Conservation (phyloP, 2,113 vertebrate species). For the Emydura subglobosa region DNA sequence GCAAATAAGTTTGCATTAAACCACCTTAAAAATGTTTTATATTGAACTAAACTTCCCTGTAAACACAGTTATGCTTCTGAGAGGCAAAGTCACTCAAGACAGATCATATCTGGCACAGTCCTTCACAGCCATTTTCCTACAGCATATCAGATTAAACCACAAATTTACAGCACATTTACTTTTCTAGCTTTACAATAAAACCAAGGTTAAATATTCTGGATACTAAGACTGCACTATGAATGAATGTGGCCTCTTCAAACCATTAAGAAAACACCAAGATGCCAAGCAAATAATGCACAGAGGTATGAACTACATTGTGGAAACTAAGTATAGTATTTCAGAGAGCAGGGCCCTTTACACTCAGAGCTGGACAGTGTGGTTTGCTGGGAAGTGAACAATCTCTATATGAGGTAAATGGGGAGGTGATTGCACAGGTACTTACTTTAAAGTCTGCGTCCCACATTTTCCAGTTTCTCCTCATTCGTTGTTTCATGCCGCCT, state of each 20-base stretch:
- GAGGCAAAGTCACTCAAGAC: background rate
- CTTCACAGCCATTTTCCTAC: rapidly evolving
- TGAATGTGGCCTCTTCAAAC: rapidly evolving
- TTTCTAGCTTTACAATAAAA: background rate
- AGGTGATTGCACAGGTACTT: constrained; percentile 64
- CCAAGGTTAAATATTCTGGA: rapidly evolving
- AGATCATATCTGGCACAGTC: background rate
- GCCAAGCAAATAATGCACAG: rapidly evolving
- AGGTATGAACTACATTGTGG: rapidly evolving
- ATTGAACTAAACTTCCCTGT: background rate
- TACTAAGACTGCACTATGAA: rapidly evolving
- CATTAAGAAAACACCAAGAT: rapidly evolving
- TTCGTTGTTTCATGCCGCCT: constrained; percentile 86
- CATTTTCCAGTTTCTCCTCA: constrained; percentile 86
- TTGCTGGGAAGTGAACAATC: background rate
- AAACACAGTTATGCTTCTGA: background rate
- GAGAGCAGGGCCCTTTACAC: background rate
- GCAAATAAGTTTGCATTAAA: background rate
- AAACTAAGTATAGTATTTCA: rapidly evolving
- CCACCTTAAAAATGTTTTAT: background rate
- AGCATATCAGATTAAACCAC: rapidly evolving
- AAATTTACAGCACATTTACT: rapidly evolving
- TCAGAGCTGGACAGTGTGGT: rapidly evolving
- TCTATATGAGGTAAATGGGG: background rate
- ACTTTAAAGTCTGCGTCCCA: constrained; percentile 83